Evolutionary conservation across 2,797 vertebrate genomes (phyloP).

Genomic region (Benthosema pterotum): DNA sequence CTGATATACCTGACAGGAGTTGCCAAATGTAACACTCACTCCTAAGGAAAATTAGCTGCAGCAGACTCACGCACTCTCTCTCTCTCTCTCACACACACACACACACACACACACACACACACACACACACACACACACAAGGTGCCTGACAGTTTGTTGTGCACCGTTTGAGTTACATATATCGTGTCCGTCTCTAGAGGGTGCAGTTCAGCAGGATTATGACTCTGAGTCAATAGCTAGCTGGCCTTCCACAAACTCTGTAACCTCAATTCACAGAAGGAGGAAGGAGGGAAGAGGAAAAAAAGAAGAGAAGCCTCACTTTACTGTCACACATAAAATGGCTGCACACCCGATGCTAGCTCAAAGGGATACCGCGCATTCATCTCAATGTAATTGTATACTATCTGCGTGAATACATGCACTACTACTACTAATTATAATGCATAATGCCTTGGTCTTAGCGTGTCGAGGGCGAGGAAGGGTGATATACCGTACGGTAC

Average conservation of each 20-base stretch:
- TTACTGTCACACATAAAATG: slow-evolving; percentile 39
- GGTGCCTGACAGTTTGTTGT: slow-evolving; percentile 17
- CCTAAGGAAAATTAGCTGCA: slow-evolving; percentile 46
- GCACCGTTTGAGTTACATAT: slow-evolving; percentile 20
- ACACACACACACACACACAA: slow-evolving; percentile 27
- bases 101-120: too few species aligned
- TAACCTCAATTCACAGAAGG: slow-evolving; percentile 31
- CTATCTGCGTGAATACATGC: slow-evolving; percentile 18
- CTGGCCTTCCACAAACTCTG: slow-evolving; percentile 30
- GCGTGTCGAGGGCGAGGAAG: slow-evolving; percentile 1
- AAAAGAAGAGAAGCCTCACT: not conserved
- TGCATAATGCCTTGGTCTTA: slow-evolving; percentile 2
- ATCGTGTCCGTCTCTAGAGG: slow-evolving; percentile 38
- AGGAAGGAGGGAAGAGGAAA: slow-evolving; percentile 18
- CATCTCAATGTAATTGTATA: not conserved
- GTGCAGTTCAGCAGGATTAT: slow-evolving; percentile 34
- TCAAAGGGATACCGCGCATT: slow-evolving; percentile 13
- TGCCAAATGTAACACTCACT: slow-evolving; percentile 31
- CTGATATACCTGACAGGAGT: slow-evolving; percentile 40
- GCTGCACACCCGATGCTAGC: slow-evolving; percentile 19
- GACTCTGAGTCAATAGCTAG: slow-evolving; percentile 28
- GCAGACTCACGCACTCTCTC: too few species aligned
- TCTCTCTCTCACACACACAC: too few species aligned
- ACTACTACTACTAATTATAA: slow-evolving; percentile 6
- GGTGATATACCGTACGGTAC: too few species aligned